These are phyloP conservation scores for Aphidius colemani DNA, from an alignment of 2,888 invertebrate genomes.

Conservation along the genomic window DNA sequence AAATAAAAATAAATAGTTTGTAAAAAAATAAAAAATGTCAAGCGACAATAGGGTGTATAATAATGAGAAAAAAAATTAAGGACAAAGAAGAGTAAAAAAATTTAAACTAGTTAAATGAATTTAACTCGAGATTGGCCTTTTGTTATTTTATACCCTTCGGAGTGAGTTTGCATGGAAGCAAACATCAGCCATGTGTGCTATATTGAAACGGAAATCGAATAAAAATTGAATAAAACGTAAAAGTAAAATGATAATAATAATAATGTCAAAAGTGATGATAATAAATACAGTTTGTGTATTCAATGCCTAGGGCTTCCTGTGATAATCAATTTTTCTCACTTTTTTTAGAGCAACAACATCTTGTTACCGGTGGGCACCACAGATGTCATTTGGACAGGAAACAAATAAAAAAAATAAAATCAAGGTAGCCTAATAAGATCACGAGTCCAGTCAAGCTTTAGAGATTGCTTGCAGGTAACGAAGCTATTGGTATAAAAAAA, in stretches of 20 bases:
- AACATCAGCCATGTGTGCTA: not conserved
- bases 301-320: not conserved
- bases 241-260: not conserved
- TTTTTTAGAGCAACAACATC: conserved; percentile 36
- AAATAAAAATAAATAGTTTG: not conserved
- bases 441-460: not conserved
- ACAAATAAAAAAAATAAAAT: conserved; percentile 31
- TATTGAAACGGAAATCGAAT: not conserved
- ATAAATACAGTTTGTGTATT: too few species aligned
- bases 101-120: conserved; percentile 3
- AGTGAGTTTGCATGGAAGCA: not conserved
- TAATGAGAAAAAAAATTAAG: not conserved
- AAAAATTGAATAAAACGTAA: not conserved
- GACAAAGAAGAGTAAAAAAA: not conserved
- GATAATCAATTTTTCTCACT: conserved; percentile 41
- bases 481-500: not conserved
- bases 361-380: conserved; percentile 30
- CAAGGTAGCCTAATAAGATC: conserved; percentile 24
- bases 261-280: conserved; percentile 7
- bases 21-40: not conserved
- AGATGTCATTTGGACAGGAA: conserved; percentile 13
- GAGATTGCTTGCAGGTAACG: not conserved
- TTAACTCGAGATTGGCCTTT: conserved; percentile 11
- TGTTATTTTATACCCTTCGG: not conserved
- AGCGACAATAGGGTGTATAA: not conserved